Evolutionary conservation across 2,113 vertebrate genomes (phyloP).

Genomic region (Axis porcinus): DNA sequence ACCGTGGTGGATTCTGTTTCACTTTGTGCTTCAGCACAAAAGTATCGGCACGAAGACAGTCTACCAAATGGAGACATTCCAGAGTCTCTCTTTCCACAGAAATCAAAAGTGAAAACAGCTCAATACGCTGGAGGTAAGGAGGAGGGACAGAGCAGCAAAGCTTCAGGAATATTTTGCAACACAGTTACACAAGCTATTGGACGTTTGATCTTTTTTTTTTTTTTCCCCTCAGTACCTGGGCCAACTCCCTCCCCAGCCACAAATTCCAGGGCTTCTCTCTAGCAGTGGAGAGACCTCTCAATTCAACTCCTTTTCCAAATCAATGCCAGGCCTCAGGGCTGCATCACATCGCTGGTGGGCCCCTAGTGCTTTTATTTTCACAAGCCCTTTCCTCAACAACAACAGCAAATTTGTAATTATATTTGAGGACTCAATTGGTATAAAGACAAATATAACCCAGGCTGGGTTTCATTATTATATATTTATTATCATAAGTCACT

Average conservation of each 20-base stretch:
- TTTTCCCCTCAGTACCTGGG: background rate
- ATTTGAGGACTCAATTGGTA: background rate
- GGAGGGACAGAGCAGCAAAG: background rate
- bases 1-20: background rate
- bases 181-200: background rate
- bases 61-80: background rate
- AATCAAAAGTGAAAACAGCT: background rate
- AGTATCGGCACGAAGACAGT: fast-evolving
- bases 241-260: background rate
- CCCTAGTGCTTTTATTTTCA: background rate
- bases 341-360: too few species aligned
- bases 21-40: background rate
- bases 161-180: background rate
- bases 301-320: background rate
- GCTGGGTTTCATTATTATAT: background rate
- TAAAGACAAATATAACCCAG: background rate
- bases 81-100: background rate
- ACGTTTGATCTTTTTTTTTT: background rate
- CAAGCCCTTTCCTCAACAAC: background rate
- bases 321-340: background rate
- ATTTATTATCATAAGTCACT: background rate
- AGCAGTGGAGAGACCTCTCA: background rate
- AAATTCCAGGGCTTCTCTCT: background rate
- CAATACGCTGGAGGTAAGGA: background rate
- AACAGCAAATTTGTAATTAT: background rate